phyloP scores from a whole-genome alignment of 1,140 invertebrate species.

The Sminthurides bifidus region DNA sequence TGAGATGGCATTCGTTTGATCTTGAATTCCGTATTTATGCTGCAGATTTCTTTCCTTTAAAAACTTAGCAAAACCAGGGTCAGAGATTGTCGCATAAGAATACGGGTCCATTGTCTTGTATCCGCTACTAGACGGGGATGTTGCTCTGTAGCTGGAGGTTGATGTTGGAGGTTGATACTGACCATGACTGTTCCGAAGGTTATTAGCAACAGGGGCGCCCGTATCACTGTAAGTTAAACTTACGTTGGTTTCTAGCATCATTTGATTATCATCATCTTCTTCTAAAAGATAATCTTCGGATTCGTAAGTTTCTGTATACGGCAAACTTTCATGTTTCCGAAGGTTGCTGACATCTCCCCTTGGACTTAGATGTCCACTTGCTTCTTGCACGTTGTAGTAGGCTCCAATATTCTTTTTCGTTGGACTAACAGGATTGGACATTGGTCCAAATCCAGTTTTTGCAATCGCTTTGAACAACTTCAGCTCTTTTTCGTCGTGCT shows the following conservation, averaged over 20 bases:
- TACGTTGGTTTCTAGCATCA: background rate
- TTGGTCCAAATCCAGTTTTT: background rate
- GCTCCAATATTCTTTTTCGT: background rate
- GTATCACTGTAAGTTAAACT: no score
- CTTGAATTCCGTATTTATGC: background rate
- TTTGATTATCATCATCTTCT: background rate
- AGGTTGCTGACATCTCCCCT: background rate
- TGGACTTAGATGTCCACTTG: background rate
- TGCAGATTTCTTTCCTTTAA: conserved; percentile 17
- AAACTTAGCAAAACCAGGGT: conserved; percentile 22
- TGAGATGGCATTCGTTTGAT: no score
- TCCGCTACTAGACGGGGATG: conserved; percentile 19
- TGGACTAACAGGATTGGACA: background rate
- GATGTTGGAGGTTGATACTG: background rate
- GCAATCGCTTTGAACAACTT: conserved; percentile 7
- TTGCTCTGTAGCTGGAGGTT: conserved; percentile 8
- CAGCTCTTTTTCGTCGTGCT: no score
- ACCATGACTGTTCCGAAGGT: background rate
- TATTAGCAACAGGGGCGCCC: no score
- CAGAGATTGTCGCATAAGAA: conserved; percentile 14
- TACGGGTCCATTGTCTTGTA: conserved; percentile 23
- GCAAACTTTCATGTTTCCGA: no score
- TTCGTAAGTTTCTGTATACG: no score
- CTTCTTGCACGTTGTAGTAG: background rate
- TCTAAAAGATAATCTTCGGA: background rate